These are phyloP conservation scores for Philotrypesis tridentata DNA, from an alignment of 1,140 invertebrate genomes.

Conservation along the genomic window DNA sequence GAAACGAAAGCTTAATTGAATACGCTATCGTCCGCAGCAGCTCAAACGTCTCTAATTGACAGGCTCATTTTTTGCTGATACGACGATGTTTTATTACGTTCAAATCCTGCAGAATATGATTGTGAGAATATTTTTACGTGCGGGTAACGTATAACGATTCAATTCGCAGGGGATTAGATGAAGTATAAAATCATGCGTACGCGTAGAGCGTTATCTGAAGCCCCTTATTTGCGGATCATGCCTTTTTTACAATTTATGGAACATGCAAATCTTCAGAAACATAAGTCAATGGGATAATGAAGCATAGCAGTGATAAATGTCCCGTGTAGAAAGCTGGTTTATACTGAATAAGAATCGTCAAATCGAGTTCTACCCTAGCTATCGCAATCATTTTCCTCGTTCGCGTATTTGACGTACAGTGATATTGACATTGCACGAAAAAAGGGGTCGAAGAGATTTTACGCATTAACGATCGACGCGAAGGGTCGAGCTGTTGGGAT, in stretches of 20 bases:
- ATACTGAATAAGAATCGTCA: background rate
- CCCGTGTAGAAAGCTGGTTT: background rate
- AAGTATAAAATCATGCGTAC: no score
- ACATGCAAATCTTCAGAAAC: background rate
- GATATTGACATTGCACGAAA: no score
- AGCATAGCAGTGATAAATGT: background rate
- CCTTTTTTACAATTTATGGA: background rate
- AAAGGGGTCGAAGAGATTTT: no score
- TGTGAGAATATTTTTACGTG: background rate
- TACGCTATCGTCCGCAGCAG: background rate
- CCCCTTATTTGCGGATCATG: no score
- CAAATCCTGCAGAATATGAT: background rate
- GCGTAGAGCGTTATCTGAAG: background rate
- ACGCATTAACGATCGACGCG: no score
- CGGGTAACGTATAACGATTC: background rate
- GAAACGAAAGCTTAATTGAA: constrained; percentile 35
- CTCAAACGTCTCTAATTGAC: background rate
- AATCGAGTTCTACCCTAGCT: background rate
- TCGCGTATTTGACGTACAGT: background rate
- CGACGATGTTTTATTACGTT: background rate
- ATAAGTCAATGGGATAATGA: background rate
- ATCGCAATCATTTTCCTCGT: background rate
- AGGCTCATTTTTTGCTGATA: constrained; percentile 1
- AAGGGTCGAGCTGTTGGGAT: no score
- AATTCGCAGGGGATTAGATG: background rate